phyloP scores from a whole-genome alignment of 2,797 vertebrate genomes.

The Lophius americanus region DNA sequence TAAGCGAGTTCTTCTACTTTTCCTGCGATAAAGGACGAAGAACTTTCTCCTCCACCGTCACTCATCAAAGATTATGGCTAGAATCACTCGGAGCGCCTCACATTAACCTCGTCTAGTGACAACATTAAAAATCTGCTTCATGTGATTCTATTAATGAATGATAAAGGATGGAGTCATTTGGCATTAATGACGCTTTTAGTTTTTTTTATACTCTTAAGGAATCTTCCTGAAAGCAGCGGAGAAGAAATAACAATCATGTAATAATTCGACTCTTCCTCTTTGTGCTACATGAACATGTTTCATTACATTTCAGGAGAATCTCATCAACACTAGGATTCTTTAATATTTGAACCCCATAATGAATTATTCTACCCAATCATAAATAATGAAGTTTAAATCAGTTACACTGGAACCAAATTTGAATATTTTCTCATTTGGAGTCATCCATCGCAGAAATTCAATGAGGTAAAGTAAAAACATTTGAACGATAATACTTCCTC shows the following conservation, averaged over 20 bases:
- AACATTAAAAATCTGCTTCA: slow-evolving; percentile 3
- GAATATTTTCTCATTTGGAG: neutral
- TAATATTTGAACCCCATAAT: neutral
- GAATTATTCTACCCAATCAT: neutral
- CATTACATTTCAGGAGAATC: neutral
- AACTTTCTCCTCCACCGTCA: no score
- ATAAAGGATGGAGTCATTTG: neutral
- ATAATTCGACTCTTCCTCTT: neutral
- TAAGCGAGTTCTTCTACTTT: neutral
- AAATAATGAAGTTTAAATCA: neutral
- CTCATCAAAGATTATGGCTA: neutral
- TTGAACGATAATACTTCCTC: neutral
- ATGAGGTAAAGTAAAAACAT: neutral
- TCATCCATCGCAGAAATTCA: neutral
- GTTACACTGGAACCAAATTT: neutral
- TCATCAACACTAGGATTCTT: neutral
- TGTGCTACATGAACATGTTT: neutral
- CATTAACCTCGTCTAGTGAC: neutral
- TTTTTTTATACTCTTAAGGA: no score
- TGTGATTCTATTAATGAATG: neutral
- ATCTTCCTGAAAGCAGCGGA: neutral
- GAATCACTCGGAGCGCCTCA: neutral
- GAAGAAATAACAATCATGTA: no score
- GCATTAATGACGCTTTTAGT: neutral
- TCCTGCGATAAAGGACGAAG: neutral